These are phyloP conservation scores for Stichopus chloronotus DNA, from an alignment of 35 echinoderm and acorn worm genomes.

Conservation along the genomic window DNA sequence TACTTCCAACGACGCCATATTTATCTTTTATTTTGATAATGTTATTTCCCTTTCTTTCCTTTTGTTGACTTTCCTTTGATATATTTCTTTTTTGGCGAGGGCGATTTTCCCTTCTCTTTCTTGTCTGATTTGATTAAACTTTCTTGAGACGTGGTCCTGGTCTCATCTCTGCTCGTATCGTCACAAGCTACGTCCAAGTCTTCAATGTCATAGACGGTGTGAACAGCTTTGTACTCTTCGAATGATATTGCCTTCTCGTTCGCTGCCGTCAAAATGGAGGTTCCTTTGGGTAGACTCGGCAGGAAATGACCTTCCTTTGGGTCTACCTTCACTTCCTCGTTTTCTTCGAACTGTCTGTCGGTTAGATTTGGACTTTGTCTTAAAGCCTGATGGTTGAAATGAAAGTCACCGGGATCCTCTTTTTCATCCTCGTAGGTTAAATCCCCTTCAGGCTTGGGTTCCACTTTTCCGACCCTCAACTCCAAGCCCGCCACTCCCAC, in stretches of 20 bases:
- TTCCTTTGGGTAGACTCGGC: slow-evolving; percentile 40
- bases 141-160: slow-evolving; percentile 27
- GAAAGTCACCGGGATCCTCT: slow-evolving; percentile 43
- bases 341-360: not conserved
- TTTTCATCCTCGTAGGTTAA: not conserved
- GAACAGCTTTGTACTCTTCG: slow-evolving; percentile 35
- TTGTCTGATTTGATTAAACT: slow-evolving; percentile 40
- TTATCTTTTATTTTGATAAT: too few relatives aligned
- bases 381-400: slow-evolving; percentile 23
- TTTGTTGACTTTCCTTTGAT: not conserved
- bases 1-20: too few relatives aligned
- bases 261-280: not conserved
- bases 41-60: slow-evolving; percentile 36
- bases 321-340: not conserved
- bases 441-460: not conserved
- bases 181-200: slow-evolving; percentile 22
- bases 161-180: not conserved
- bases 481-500: not conserved
- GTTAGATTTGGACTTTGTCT: slow-evolving; percentile 2
- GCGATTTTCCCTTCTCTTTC: not conserved
- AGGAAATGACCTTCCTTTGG: not conserved
- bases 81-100: slow-evolving; percentile 51
- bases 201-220: slow-evolving; percentile 39
- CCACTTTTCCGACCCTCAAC: not conserved
- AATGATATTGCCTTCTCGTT: not conserved